Evolutionary conservation across 2,113 vertebrate genomes (phyloP).

Genomic region (Hemiscyllium ocellatum): DNA sequence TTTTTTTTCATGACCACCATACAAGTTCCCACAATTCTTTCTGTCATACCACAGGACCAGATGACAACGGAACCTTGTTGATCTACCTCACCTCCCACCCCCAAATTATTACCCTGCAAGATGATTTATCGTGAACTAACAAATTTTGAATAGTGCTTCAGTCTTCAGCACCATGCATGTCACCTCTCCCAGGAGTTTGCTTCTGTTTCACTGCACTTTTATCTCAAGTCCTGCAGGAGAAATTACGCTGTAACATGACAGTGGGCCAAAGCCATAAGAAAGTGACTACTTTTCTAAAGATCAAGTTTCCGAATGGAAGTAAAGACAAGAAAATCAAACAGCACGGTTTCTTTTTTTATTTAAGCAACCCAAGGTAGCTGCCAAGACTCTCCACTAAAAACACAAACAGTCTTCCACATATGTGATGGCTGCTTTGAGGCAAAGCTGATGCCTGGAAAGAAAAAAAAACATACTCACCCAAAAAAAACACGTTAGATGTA

Average conservation of each 20-base stretch:
- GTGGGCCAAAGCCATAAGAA: neutral
- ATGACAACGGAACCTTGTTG: constrained; percentile 66
- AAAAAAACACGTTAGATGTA: constrained; percentile 43
- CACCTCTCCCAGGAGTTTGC: neutral
- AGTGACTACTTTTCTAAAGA: neutral
- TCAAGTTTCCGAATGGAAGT: constrained; percentile 49
- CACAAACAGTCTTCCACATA: constrained; percentile 55
- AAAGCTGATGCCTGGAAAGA: constrained; percentile 45
- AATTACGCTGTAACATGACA: neutral
- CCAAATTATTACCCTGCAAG: constrained; percentile 67
- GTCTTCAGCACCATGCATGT: constrained; percentile 32
- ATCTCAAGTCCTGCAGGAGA: neutral
- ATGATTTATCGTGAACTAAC: constrained; percentile 70
- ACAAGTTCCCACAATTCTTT: constrained; percentile 77
- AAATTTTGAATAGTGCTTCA: constrained; percentile 63
- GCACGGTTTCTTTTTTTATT: constrained; percentile 42
- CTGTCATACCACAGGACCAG: constrained; percentile 75
- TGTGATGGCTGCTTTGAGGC: constrained; percentile 51
- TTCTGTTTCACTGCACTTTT: constrained; percentile 11
- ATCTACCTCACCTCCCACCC: constrained; percentile 49
- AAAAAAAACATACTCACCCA: constrained; percentile 53
- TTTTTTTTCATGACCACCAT: constrained; percentile 77
- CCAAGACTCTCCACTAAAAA: constrained; percentile 50
- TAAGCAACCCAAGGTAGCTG: constrained; percentile 45
- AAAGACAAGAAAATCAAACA: constrained; percentile 54